Evolutionary conservation across 2,797 vertebrate genomes (phyloP).

Genomic region (Australoheros facetus): DNA sequence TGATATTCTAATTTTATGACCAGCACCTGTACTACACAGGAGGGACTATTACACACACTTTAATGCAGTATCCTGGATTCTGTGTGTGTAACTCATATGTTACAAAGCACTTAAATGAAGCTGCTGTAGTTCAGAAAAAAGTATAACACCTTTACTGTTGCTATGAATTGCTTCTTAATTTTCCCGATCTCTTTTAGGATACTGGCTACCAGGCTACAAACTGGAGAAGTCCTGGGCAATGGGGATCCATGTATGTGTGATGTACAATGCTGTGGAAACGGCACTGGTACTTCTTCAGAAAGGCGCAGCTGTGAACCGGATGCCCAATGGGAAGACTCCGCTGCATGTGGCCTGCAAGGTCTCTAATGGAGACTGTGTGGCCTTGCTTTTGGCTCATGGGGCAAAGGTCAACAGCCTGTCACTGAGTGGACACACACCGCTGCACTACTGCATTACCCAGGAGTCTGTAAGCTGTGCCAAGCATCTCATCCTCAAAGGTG

Average conservation of each 20-base stretch:
- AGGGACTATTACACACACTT: not conserved
- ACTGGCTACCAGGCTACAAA: constrained; percentile 95
- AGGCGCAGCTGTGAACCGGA: constrained; percentile 89
- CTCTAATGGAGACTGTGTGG: constrained; percentile 85
- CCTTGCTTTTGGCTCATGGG: constrained; percentile 85
- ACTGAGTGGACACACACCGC: constrained; percentile 87
- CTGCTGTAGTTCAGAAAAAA: not conserved
- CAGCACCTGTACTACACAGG: no score
- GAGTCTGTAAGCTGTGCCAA: constrained; percentile 89
- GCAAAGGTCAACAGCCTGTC: constrained; percentile 89
- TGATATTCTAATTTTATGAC: no score
- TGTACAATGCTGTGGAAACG: constrained; percentile 89
- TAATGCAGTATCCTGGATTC: not conserved
- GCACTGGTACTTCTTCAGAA: constrained; percentile 86
- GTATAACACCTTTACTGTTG: not conserved
- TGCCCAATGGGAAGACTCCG: constrained; percentile 94
- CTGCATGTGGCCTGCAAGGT: constrained; percentile 91
- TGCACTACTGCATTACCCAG: constrained; percentile 89
- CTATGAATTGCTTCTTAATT: not conserved
- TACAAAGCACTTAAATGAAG: not conserved
- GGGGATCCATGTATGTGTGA: constrained; percentile 90
- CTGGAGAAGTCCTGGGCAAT: constrained; percentile 95
- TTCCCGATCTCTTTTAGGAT: constrained; percentile 78
- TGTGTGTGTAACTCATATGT: not conserved
- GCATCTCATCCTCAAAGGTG: constrained; percentile 90